These are phyloP conservation scores for Limulus polyphemus DNA, from an alignment of 2,888 invertebrate genomes.

Conservation along the genomic window DNA sequence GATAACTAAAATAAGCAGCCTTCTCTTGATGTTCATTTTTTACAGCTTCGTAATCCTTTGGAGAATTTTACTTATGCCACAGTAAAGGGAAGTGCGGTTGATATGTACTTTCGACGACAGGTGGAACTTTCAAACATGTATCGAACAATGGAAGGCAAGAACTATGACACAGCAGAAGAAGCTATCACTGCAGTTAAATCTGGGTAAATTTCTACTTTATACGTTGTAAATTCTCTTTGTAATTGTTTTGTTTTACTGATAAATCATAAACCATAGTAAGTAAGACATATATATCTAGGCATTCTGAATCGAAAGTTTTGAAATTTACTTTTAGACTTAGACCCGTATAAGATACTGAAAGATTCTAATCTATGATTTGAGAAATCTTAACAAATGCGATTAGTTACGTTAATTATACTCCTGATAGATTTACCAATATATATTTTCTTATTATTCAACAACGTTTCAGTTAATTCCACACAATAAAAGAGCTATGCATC, in stretches of 20 bases:
- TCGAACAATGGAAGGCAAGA: slow-evolving; percentile 94
- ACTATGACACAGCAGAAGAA: slow-evolving; percentile 88
- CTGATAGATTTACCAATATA: too few relatives aligned
- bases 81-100: slow-evolving; percentile 93
- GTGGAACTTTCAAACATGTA: slow-evolving; percentile 99
- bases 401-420: too few relatives aligned
- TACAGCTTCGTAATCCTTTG: slow-evolving; percentile 90
- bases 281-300: background rate
- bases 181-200: slow-evolving; percentile 89
- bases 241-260: too few relatives aligned
- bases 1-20: too few relatives aligned
- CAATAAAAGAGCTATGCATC: too few relatives aligned
- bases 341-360: slow-evolving; percentile 51
- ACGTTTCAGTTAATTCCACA: too few relatives aligned
- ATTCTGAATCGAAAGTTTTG: background rate
- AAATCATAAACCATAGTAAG: background rate
- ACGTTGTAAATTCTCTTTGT: too few relatives aligned
- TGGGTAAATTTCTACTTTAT: slow-evolving; percentile 50
- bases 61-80: slow-evolving; percentile 97
- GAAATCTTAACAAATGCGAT: too few relatives aligned
- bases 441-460: too few relatives aligned
- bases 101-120: slow-evolving; percentile 96
- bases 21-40: too few relatives aligned
- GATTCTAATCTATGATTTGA: too few relatives aligned
- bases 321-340: slow-evolving; percentile 26